These are phyloP conservation scores for Augiades crinisus DNA, from an alignment of 2,888 invertebrate genomes.

Conservation along the genomic window DNA sequence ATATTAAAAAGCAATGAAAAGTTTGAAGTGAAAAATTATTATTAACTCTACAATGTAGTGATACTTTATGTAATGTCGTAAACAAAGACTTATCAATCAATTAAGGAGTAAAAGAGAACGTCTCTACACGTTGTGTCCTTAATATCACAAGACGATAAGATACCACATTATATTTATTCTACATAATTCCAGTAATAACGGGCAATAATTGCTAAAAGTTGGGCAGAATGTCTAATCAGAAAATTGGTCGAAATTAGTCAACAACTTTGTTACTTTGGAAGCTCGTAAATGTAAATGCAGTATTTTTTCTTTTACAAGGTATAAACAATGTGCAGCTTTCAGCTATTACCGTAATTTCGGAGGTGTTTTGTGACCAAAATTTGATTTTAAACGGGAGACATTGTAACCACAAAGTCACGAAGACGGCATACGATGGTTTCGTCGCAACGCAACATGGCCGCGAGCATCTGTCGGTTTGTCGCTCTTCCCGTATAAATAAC, in stretches of 20 bases:
- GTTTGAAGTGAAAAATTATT: no score
- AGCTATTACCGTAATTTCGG: slow-evolving; percentile 46
- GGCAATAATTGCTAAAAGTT: slow-evolving; percentile 16
- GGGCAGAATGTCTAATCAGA: slow-evolving; percentile 8
- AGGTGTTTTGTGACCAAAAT: slow-evolving; percentile 59
- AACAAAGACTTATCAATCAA: no score
- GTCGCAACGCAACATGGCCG: slow-evolving; percentile 68
- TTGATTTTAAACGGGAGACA: slow-evolving; percentile 73
- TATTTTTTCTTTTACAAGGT: slow-evolving; percentile 35
- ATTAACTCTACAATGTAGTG: no score
- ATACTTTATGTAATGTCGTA: no score
- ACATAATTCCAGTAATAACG: slow-evolving; percentile 17
- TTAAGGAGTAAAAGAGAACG: no score
- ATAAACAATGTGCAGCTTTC: slow-evolving; percentile 44
- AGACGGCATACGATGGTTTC: slow-evolving; percentile 57
- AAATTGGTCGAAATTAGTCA: slow-evolving; percentile 15
- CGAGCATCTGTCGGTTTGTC: slow-evolving; percentile 78
- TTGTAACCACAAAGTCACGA: slow-evolving; percentile 73
- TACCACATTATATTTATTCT: slow-evolving; percentile 14
- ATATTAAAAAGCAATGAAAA: no score
- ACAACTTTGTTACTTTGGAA: slow-evolving; percentile 22
- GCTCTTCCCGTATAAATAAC: slow-evolving; percentile 70
- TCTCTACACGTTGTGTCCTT: no score
- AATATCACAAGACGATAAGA: not conserved
- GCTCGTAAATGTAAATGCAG: slow-evolving; percentile 14